Base-by-base conservation (phyloP, 2,888 invertebrate species). In the Cheiracanthium punctorium region DNA sequence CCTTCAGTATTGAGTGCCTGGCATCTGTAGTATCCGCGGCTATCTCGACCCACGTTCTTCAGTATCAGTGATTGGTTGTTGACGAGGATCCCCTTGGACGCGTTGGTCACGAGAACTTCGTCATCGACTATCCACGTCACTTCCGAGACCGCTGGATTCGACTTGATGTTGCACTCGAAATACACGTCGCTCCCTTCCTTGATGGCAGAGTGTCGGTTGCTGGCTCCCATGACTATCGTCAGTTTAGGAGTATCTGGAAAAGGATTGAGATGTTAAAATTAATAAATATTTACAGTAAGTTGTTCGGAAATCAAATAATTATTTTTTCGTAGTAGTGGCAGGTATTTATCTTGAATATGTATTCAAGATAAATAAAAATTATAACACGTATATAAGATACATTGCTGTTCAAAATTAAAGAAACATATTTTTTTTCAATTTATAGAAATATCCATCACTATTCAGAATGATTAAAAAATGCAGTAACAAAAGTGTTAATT, bases 101-200 rank as follows among this genome's bases (percentile, higher is more conserved):
- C 64, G 64, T 90, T 88, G 20, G 86, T 89, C 71, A 43, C 48
- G 7, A 90, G 70, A 12, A 87, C 82, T 12, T 87, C 77, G 1
- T 89, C 89, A 33, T 89, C 88, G 17, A 89, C 87, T 28, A 82
- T 93, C 97, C 97, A 97, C 89, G 95, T 94, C 88, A 97, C 94
- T 91, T 96, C 95, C 91, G 95, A 94, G 93, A 95, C 96, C 87
- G 95, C 94, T 41, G 97, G 97, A 93, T 97, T 96, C 90, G 97
- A 95, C 91, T 95, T 94, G 90, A 96, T 96, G 93, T 96, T 96
- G 93, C 97, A 97, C 93, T 97, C 97, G 92, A 97, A 96, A 93
- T 96, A 96, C 87, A 96, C 96, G 93, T 96, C 96, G 91, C 96
- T 96, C 76, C 96, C 96, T 92, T 97, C 97, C 92, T 96, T 96